Base-by-base conservation (phyloP, 1,140 invertebrate genomes). In the Anastatus disparis region DNA sequence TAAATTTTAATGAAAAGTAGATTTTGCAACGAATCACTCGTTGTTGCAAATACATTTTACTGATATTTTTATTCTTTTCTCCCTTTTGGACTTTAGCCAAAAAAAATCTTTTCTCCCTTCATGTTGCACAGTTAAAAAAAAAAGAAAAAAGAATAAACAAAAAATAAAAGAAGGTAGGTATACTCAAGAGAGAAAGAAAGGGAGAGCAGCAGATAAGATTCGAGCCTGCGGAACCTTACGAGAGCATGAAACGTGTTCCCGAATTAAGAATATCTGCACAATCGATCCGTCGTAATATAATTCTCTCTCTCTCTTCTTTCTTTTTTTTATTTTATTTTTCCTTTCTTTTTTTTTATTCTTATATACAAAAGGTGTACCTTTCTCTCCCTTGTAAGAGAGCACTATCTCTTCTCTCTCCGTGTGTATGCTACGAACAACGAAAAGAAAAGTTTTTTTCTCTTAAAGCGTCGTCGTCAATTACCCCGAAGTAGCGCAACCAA, bases 251-350 rank as follows among this genome's bases (percentile, higher is more conserved):
- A 12, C 52, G 26, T 56, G 64, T 56, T 56, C 40, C 48, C 52
- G 40, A 66, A 66, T 66, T 66, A 56, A 66, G 27, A 44, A 20
- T 66, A 66, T 66, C 64, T 24, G 40, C 27, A 66, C 64, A 56
- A 66, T 56, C 64, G 64, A 66, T 66, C 40, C 52, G 26, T 56
- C 52, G n/a, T 40, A 42, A 35, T 56, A 66, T 56, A 66, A 66
- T 66, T 66, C 52, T 53, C 42, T 26, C 56, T 55, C 50, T 12
- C 10, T 35, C 31, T 10, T 35, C 31, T 4, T 10, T 4, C 31
- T 35, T 35, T 35, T 35, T 35, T 35, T 10, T 35, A 4, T 10
- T 4, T 35, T 35, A 10, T 35, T 10, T 35, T 10, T 35, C 31
- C 10, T 10, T 6, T 10, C 10, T 10, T 35, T 10, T 35, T 4